A percentile compares a stretch with the other conserved stretches of the same genome.
Evolutionary conservation across 1,140 invertebrate species (phyloP).

Genomic region (Drosophila repleta): DNA sequence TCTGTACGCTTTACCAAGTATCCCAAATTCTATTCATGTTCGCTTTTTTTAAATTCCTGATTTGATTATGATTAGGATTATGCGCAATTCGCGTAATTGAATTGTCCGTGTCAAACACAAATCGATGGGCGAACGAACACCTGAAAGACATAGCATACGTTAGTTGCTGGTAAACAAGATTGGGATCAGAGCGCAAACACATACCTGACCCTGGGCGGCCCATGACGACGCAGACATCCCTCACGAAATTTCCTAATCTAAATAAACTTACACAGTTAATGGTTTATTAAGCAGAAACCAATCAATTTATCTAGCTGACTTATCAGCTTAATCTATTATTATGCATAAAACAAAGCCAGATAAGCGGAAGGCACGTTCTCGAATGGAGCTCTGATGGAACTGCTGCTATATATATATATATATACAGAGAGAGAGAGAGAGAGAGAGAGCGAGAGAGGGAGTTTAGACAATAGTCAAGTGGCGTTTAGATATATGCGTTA

Average conservation of each 20-base stretch:
- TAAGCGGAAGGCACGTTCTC: constrained; percentile 13
- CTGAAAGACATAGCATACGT: constrained; percentile 4
- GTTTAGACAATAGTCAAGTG: constrained; percentile 12
- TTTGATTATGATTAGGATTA: too few species aligned
- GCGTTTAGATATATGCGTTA: constrained; percentile 10
- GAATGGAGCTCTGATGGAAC: neutral
- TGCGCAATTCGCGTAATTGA: too few species aligned
- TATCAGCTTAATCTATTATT: constrained; percentile 12
- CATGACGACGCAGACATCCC: neutral
- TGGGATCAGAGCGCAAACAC: neutral
- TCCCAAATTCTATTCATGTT: too few species aligned
- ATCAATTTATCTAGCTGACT: constrained; percentile 5
- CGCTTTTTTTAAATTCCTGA: too few species aligned
- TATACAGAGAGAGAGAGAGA: neutral
- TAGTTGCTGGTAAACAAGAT: neutral
- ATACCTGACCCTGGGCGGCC: constrained; percentile 3
- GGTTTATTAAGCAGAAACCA: constrained; percentile 1
- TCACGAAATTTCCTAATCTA: constrained; percentile 1
- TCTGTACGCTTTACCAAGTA: too few species aligned
- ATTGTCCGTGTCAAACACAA: too few species aligned
- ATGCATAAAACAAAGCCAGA: neutral
- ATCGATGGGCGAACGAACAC: neutral
- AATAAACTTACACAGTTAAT: constrained; percentile 14
- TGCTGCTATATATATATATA: neutral
- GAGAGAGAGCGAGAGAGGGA: neutral